Percentiles rank a stretch among this genome's conserved stretches.
Conservation (phyloP, 1,140 invertebrate species). For the Pseudomyrmex concolor region DNA sequence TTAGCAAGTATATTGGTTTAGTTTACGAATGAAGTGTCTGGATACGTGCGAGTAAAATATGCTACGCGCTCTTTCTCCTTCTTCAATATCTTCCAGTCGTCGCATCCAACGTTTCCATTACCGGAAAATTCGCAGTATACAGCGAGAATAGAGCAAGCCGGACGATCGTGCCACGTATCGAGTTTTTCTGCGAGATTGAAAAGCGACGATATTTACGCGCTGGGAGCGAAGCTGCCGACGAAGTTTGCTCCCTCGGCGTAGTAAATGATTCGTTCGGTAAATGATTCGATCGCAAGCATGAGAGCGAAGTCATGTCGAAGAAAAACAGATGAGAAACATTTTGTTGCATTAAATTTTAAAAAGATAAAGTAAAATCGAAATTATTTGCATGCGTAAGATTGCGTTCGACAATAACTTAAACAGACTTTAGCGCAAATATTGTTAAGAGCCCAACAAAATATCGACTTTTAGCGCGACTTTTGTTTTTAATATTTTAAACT, state of each 20-base stretch:
- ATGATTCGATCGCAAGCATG: not conserved
- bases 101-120: slow-evolving; percentile 28
- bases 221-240: not conserved
- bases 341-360: not conserved
- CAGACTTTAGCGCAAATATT: no score
- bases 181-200: slow-evolving; percentile 23
- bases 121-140: slow-evolving; percentile 18
- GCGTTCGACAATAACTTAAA: no score
- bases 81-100: not conserved
- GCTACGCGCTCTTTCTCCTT: slow-evolving; percentile 20
- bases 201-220: slow-evolving; percentile 25
- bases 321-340: not conserved
- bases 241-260: not conserved
- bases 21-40: slow-evolving; percentile 69
- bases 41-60: slow-evolving; percentile 68
- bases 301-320: not conserved
- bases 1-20: slow-evolving; percentile 71
- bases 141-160: slow-evolving; percentile 6
- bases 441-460: no score
- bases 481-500: no score
- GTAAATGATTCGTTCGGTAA: not conserved
- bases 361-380: not conserved
- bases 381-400: no score
- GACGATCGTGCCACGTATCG: not conserved
- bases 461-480: no score